Evolutionary conservation across 2,888 invertebrate species (phyloP).

Genomic region (Cataglyphis rosenhaueri): DNA sequence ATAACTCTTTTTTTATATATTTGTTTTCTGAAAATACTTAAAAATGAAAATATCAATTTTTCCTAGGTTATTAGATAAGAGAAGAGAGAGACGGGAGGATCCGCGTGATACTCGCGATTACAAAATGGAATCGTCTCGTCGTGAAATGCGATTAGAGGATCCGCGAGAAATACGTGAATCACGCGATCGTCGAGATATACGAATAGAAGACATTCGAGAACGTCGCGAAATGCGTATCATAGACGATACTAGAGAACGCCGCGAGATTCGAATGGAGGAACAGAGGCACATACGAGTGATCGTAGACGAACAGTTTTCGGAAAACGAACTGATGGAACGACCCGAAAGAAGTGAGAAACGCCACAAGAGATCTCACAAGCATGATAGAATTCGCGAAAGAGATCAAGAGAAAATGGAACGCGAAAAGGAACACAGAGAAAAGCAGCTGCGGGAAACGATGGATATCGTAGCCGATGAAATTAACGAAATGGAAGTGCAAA

Average conservation of each 20-base stretch:
- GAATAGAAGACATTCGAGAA: constrained; percentile 82
- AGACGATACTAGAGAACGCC: constrained; percentile 78
- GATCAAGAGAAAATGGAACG: constrained; percentile 81
- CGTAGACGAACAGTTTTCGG: constrained; percentile 79
- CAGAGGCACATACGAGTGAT: constrained; percentile 76
- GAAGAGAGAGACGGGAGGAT: constrained; percentile 83
- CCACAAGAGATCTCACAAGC: constrained; percentile 86
- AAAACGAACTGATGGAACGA: constrained; percentile 77
- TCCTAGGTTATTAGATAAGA: constrained; percentile 82
- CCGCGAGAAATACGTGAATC: constrained; percentile 74
- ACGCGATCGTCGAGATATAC: constrained; percentile 79
- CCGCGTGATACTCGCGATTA: constrained; percentile 80
- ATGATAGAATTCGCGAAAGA: constrained; percentile 87
- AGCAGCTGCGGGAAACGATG: constrained; percentile 80
- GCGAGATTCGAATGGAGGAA: constrained; percentile 78
- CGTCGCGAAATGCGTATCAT: constrained; percentile 78
- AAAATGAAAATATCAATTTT: constrained; percentile 65
- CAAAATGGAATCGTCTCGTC: constrained; percentile 78
- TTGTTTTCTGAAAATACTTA: constrained; percentile 31
- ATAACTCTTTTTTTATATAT: neutral
- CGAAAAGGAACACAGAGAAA: constrained; percentile 81
- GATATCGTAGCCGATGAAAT: constrained; percentile 84
- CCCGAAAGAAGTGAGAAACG: constrained; percentile 76
- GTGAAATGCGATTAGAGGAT: constrained; percentile 80
- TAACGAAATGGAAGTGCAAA: constrained; percentile 80